These are phyloP conservation scores for Rostratula benghalensis DNA, from an alignment of 2,113 vertebrate genomes.

Conservation along the genomic window DNA sequence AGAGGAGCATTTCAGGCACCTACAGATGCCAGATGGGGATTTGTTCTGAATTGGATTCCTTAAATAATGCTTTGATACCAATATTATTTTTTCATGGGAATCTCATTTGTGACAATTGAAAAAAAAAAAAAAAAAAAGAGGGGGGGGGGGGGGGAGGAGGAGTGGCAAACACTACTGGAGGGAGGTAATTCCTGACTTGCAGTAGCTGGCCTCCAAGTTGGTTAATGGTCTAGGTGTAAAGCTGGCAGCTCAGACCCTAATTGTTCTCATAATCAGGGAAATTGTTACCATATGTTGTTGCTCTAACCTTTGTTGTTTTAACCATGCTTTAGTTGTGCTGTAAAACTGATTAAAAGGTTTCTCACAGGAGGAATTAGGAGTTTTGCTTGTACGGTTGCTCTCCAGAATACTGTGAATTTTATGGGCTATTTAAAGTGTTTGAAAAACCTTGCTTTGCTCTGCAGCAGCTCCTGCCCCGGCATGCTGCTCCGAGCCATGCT, in stretches of 20 bases:
- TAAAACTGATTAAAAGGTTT: neutral
- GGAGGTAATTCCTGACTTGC: neutral
- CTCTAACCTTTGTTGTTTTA: neutral
- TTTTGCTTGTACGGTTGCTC: neutral
- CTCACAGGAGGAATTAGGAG: neutral
- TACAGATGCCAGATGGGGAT: neutral
- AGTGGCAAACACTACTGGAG: rapidly evolving
- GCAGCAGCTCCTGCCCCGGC: neutral
- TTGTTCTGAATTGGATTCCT: neutral
- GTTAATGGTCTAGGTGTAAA: neutral
- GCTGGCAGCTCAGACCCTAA: neutral
- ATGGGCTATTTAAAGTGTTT: neutral
- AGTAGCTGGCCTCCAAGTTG: neutral
- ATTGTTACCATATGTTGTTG: neutral
- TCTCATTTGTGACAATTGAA: neutral
- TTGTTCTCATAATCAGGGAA: neutral
- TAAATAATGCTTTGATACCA: neutral
- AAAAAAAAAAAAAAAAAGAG: neutral
- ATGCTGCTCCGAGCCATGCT: neutral
- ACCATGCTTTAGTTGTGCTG: neutral
- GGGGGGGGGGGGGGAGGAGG: no score
- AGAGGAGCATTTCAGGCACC: neutral
- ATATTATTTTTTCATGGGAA: neutral
- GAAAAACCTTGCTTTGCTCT: neutral
- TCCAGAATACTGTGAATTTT: neutral